Conservation (phyloP, 2,888 invertebrate species). For the Petrolisthes cinctipes region DNA sequence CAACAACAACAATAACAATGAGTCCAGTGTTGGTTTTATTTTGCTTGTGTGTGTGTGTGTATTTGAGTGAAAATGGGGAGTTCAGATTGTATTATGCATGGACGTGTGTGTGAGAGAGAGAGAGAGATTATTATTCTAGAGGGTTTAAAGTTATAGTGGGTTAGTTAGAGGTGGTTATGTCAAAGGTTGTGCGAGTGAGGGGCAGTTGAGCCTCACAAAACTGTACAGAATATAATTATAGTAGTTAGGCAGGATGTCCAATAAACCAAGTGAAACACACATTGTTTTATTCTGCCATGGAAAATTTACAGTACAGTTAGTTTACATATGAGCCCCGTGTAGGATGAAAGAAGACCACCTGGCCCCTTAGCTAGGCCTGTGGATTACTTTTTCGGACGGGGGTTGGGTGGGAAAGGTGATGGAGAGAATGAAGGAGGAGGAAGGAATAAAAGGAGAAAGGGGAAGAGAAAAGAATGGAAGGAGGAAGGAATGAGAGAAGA, state of each 20-base stretch:
- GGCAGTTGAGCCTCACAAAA: not conserved
- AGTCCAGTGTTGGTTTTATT: slow-evolving; percentile 16
- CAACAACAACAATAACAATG: not conserved
- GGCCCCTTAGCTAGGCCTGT: too few relatives aligned
- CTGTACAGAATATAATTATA: not conserved
- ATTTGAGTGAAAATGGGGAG: too few relatives aligned
- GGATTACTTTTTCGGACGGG: too few relatives aligned
- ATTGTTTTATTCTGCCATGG: not conserved
- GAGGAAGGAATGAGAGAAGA: not conserved
- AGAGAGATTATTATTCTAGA: not conserved
- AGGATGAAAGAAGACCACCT: not conserved
- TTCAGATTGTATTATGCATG: too few relatives aligned
- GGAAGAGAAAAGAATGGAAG: not conserved
- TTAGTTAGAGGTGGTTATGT: too few relatives aligned
- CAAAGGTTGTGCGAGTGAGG: not conserved
- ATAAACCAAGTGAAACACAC: not conserved
- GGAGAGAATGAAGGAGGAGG: not conserved
- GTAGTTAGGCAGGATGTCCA: slow-evolving; percentile 24
- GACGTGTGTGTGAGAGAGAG: too few relatives aligned
- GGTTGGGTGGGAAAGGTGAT: too few relatives aligned
- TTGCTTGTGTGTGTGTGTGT: not conserved
- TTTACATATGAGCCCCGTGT: not conserved
- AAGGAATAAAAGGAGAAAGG: not conserved
- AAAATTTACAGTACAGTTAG: not conserved
- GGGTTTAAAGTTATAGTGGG: too few relatives aligned